Conservation (phyloP, 2,797 vertebrate species). For the Sylvilagus floridanus region DNA sequence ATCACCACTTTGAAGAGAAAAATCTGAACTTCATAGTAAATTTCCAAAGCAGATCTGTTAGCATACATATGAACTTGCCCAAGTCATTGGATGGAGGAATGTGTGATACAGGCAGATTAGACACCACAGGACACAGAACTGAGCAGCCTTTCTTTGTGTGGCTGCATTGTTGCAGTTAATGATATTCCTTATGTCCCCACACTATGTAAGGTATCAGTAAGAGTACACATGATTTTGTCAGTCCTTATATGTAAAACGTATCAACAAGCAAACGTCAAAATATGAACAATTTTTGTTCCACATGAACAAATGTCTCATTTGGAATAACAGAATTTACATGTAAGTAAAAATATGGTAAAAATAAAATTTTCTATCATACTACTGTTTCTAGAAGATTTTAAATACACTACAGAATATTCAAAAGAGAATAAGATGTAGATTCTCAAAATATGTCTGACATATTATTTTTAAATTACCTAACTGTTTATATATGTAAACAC, state of each 20-base stretch:
- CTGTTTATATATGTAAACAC: conserved; percentile 55
- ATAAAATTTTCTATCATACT: conserved; percentile 34
- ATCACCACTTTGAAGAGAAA: conserved; percentile 46
- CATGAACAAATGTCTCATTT: neutral
- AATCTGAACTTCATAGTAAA: conserved; percentile 21
- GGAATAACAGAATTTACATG: conserved; percentile 20
- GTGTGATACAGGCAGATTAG: conserved; percentile 42
- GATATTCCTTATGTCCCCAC: conserved; percentile 14
- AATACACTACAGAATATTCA: conserved; percentile 65
- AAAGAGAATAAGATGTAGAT: conserved; percentile 59
- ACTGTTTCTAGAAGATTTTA: conserved; percentile 62
- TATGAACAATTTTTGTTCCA: conserved; percentile 17
- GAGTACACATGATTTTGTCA: neutral
- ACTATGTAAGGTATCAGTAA: neutral
- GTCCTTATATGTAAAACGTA: neutral
- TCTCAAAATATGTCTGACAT: conserved; percentile 51
- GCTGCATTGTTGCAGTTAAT: conserved; percentile 31
- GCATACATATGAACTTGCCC: neutral
- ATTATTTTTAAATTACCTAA: conserved; percentile 62
- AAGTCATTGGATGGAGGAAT: conserved; percentile 40
- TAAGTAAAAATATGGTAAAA: conserved; percentile 31
- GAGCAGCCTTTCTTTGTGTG: neutral
- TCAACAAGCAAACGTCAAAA: neutral
- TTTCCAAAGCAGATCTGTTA: conserved; percentile 20
- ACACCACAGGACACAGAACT: neutral